A percentile compares a stretch with the other conserved stretches of the same genome.
Evolutionary conservation across 2,888 invertebrate species (phyloP).

Genomic region (Ganaspis brasiliensis): DNA sequence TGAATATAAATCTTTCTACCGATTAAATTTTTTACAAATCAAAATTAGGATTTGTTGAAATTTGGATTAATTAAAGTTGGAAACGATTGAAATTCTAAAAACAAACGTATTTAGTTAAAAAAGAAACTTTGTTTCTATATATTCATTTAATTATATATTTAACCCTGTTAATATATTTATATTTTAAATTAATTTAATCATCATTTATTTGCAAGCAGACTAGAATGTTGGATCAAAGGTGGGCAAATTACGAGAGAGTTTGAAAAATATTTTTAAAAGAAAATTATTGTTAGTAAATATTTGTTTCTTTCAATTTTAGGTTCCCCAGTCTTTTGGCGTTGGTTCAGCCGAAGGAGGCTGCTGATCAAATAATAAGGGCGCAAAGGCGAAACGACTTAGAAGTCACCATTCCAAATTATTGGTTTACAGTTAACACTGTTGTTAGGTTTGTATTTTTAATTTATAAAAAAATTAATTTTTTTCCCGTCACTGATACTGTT

Average conservation of each 20-base stretch:
- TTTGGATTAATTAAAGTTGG: no score
- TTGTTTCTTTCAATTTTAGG: conserved; percentile 65
- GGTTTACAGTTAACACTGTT: conserved; percentile 82
- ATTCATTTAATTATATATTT: not conserved
- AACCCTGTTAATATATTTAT: conserved; percentile 17
- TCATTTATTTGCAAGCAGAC: conserved; percentile 63
- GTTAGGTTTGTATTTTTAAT: conserved; percentile 71
- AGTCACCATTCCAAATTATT: conserved; percentile 85
- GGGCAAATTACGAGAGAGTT: conserved; percentile 38
- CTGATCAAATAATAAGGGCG: conserved; percentile 85
- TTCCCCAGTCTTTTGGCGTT: conserved; percentile 86
- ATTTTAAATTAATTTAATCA: not conserved
- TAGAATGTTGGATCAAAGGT: conserved; percentile 67
- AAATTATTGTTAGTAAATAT: conserved; percentile 8
- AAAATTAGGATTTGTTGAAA: no score
- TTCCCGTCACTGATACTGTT: no score
- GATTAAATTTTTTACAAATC: no score
- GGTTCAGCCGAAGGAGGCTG: conserved; percentile 85
- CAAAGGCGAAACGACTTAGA: conserved; percentile 85
- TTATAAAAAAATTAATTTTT: conserved; percentile 35
- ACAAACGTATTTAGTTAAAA: no score
- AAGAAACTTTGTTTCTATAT: no score
- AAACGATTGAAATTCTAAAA: no score
- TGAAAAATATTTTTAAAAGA: conserved; percentile 17
- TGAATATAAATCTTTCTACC: no score